Evolutionary conservation across 2,888 invertebrate species (phyloP).

Genomic region (Galeopsomyia nigrocyanea): DNA sequence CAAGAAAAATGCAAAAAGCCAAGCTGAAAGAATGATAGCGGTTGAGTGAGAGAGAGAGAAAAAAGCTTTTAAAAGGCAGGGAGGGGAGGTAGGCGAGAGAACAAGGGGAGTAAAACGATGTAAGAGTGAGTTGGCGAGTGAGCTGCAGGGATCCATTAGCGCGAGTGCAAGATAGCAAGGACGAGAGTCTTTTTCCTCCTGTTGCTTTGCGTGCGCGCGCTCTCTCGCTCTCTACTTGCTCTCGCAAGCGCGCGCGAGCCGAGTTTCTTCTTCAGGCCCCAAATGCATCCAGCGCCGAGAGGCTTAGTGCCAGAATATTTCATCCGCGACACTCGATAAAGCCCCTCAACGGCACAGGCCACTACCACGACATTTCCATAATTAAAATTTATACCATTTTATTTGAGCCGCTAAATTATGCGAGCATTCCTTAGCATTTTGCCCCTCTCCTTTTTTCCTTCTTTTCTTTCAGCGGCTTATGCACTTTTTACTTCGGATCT

Average conservation of each 20-base stretch:
- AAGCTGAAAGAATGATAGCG: no score
- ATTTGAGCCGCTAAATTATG: conserved; percentile 9
- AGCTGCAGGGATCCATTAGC: conserved; percentile 55
- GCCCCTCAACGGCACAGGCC: conserved; percentile 6
- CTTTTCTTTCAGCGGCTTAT: no score
- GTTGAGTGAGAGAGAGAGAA: neutral
- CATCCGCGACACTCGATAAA: conserved; percentile 46
- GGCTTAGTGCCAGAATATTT: conserved; percentile 46
- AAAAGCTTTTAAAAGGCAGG: neutral
- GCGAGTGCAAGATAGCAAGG: conserved; percentile 52
- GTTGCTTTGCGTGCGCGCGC: neutral
- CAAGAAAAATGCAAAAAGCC: no score
- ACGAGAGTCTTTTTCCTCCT: conserved; percentile 38
- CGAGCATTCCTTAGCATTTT: no score
- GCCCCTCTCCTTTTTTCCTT: no score
- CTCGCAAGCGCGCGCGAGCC: no score
- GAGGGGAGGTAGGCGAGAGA: neutral
- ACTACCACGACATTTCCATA: conserved; percentile 32
- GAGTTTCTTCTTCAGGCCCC: conserved; percentile 7
- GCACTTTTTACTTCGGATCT: no score
- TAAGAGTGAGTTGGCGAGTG: conserved; percentile 6
- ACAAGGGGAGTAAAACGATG: no score
- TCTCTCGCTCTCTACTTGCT: conserved; percentile 5
- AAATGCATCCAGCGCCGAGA: conserved; percentile 6
- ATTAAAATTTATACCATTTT: conserved; percentile 45